Percentiles rank a stretch among this genome's conserved stretches.
Evolutionary conservation across 2,888 invertebrate genomes (phyloP).

Genomic region (Ornithoptera alexandrae): DNA sequence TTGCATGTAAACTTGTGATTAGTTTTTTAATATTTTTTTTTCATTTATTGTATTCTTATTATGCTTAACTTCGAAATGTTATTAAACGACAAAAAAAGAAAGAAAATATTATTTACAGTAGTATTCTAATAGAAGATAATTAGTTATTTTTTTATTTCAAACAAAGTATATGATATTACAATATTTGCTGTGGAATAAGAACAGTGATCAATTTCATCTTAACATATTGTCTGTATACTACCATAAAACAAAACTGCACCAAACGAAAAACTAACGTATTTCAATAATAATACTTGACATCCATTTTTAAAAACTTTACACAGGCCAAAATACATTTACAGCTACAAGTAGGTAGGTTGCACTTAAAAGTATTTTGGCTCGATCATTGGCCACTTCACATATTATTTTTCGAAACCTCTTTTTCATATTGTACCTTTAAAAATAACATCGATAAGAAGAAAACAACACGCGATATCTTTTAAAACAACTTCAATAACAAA

Average conservation of each 20-base stretch:
- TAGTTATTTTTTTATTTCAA: too few relatives aligned
- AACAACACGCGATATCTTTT: background rate
- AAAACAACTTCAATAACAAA: background rate
- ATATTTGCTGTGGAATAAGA: slow-evolving; percentile 3
- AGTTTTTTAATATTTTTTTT: background rate
- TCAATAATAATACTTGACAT: background rate
- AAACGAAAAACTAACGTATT: slow-evolving; percentile 11
- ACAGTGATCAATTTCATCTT: slow-evolving; percentile 22
- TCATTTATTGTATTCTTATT: too few relatives aligned
- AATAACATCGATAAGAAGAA: background rate
- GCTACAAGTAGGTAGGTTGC: background rate
- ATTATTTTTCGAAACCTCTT: background rate
- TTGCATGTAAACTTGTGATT: background rate
- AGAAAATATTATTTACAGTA: background rate
- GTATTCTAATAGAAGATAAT: background rate
- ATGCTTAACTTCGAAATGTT: too few relatives aligned
- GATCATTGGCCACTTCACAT: slow-evolving; percentile 18
- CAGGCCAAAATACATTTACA: background rate
- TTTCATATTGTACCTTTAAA: slow-evolving; percentile 2
- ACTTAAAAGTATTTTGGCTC: slow-evolving; percentile 26
- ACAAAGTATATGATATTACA: too few relatives aligned
- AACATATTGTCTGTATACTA: slow-evolving; percentile 20
- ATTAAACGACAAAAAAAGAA: background rate
- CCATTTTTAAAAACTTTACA: background rate
- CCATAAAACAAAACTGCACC: slow-evolving; percentile 21